phyloP scores from a whole-genome alignment of 2,113 vertebrate species.

The Echinops telfairi region DNA sequence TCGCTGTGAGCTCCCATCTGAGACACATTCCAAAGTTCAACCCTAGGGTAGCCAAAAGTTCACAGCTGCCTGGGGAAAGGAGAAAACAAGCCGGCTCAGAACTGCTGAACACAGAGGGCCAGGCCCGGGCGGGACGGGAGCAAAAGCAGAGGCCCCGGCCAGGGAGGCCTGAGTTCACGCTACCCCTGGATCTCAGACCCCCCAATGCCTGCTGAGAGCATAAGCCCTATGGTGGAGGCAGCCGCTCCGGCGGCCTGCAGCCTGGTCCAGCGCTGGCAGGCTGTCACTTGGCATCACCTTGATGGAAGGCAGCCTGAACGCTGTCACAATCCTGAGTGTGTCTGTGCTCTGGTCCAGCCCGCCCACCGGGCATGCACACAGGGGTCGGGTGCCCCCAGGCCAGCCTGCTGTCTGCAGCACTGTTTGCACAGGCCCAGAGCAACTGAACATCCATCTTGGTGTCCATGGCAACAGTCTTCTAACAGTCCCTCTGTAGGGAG shows the following conservation, averaged over 20 bases:
- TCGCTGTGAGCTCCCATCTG: neutral
- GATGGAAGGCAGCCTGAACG: neutral
- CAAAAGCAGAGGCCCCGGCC: neutral
- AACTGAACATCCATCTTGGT: too few species aligned
- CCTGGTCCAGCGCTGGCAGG: accelerated
- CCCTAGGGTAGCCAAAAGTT: slow-evolving; percentile 25
- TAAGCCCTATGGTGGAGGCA: neutral
- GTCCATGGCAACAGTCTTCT: too few species aligned
- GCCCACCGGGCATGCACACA: accelerated
- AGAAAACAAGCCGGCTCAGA: neutral
- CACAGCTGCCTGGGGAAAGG: neutral
- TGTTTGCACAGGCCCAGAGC: neutral
- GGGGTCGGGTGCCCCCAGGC: accelerated
- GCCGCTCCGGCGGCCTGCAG: neutral
- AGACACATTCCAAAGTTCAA: slow-evolving; percentile 42
- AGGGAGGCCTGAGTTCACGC: too few species aligned
- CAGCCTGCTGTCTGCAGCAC: neutral
- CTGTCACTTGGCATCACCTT: accelerated
- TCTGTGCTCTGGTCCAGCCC: neutral
- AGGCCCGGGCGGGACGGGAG: neutral
- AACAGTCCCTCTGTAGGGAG: too few species aligned
- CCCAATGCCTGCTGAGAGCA: neutral
- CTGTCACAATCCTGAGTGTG: neutral
- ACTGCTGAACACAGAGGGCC: neutral
- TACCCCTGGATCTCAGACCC: neutral